Evolutionary conservation across 2,797 vertebrate species (phyloP).

Genomic region (Podargus strigoides): DNA sequence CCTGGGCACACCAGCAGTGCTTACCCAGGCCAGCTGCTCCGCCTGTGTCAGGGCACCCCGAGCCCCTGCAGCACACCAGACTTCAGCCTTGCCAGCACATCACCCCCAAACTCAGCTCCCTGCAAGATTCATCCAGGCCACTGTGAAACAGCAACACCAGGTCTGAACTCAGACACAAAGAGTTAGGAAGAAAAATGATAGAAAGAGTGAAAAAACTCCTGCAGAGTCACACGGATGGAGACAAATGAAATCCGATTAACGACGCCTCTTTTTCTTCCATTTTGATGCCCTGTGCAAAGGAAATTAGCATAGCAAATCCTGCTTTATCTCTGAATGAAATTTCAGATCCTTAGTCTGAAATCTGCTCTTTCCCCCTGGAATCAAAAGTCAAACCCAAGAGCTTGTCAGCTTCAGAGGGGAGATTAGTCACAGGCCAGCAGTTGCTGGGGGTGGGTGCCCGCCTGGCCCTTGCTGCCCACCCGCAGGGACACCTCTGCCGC

Average conservation of each 20-base stretch:
- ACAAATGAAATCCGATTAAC: conserved; percentile 25
- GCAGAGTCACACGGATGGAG: neutral
- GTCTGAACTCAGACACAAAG: neutral
- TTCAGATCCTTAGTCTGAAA: conserved; percentile 59
- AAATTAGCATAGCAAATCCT: conserved; percentile 69
- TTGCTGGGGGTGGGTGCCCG: neutral
- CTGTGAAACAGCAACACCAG: neutral
- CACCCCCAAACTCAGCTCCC: neutral
- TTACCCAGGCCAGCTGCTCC: conserved; percentile 83
- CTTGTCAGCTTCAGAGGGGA: conserved; percentile 30
- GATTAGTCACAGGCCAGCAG: conserved; percentile 57
- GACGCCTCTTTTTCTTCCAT: neutral
- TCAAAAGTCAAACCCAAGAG: conserved; percentile 36
- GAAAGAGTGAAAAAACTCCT: neutral
- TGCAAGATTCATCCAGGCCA: neutral
- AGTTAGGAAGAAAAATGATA: neutral
- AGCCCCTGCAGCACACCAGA: neutral
- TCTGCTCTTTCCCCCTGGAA: conserved; percentile 32
- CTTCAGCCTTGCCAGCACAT: neutral
- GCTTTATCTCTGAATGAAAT: conserved; percentile 60
- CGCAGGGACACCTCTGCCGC: neutral
- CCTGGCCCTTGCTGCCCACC: neutral
- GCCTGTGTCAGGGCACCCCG: neutral
- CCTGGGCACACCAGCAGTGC: too few species aligned
- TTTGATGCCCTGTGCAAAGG: conserved; percentile 42